These are phyloP conservation scores for Botia almorhae DNA, from an alignment of 2,797 vertebrate genomes.

Conservation along the genomic window DNA sequence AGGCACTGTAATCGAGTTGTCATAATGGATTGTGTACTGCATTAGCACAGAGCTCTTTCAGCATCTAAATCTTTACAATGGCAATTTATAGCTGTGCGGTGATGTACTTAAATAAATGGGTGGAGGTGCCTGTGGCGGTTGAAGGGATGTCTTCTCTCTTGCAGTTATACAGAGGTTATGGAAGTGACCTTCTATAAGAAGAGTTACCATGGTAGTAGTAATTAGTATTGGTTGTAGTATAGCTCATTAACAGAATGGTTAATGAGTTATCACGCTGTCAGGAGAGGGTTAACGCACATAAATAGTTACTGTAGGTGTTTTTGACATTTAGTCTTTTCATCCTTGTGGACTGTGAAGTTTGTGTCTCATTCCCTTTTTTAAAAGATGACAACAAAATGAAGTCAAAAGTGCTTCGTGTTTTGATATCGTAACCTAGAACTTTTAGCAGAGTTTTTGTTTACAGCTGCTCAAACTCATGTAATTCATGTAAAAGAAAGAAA, in stretches of 20 bases:
- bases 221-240: too few relatives aligned
- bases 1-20: constrained; percentile 46
- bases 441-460: not conserved
- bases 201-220: too few relatives aligned
- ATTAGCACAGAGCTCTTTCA: constrained; percentile 41
- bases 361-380: not conserved
- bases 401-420: not conserved
- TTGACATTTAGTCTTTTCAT: too few relatives aligned
- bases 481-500: too few relatives aligned
- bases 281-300: not conserved
- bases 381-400: too few relatives aligned
- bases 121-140: not conserved
- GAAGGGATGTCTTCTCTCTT: not conserved
- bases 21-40: constrained; percentile 53
- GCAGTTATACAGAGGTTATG: not conserved
- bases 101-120: not conserved
- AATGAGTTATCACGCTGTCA: not conserved
- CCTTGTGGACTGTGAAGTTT: not conserved
- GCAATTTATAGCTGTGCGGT: constrained; percentile 7
- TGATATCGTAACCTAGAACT: not conserved
- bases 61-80: constrained; percentile 24
- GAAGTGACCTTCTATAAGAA: not conserved
- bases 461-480: too few relatives aligned
- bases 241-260: too few relatives aligned
- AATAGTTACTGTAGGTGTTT: too few relatives aligned